Base-by-base conservation (phyloP, 2,113 vertebrate genomes). In the Pluvialis apricaria region DNA sequence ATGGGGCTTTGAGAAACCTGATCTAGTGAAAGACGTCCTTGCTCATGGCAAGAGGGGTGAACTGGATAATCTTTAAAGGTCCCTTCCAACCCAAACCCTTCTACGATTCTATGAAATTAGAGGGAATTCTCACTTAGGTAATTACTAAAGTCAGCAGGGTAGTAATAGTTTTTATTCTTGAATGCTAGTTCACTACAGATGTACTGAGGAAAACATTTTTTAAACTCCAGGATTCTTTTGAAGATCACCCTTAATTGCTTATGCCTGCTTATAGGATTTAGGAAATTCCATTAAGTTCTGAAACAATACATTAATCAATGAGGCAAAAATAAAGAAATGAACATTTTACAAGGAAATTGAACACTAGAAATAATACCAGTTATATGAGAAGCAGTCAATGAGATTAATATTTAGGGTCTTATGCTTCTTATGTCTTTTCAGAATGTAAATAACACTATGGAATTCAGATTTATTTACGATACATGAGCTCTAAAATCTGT, bases 301-400 rank as follows among this genome's bases (percentile, higher is more conserved):
- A 78, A 90, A 25, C 20, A 81, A 58, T 65, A 29, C 6, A 62
- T 45, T 36, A 87, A 93, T 73, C 62, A 87, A 55, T 82, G 77
- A 92, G 60, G 31, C 61, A 89, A 92, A 92, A 80, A 70, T 26
- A 73, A 81, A 78, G 44, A 81, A 89, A 96, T 88, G 21, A 87
- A 38, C 8, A 78, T 83, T 93, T 90, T 83, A 66, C 24, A 84
- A 75, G 65, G 51, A 84, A 85, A 86, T 8, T 51, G 24, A 92
- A 84, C 21, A 68, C 28, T 88, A 52, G 71, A 73, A 94, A 86
- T 69, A 84, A 54, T 84, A 44, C 5, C 40, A 85, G 18, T 86
- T 94, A 44, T 62, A 52, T 72, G 49, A 89, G 58, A 84, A 92
- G 15, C 62, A 86, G 75, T 49, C 66, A n/a, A 11, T 95, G 81